Base-by-base conservation (phyloP, 1,140 invertebrate species). In the Eupristina koningsbergeri region DNA sequence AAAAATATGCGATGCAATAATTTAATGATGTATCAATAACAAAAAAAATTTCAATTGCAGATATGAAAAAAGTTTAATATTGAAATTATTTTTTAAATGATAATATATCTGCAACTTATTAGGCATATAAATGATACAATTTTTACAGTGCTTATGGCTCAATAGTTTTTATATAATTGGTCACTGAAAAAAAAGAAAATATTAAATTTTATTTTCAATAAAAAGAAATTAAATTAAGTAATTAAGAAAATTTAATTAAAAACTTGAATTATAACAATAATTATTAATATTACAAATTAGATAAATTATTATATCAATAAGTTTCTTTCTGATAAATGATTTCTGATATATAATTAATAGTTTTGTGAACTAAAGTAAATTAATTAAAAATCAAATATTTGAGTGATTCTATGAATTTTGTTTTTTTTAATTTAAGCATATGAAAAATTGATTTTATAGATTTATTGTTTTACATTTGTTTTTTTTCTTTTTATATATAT, bases 241-340 rank as follows among this genome's bases (percentile, higher is more conserved):
- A n/a, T n/a, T n/a, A n/a, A n/a, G n/a, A n/a, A n/a, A n/a, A n/a
- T n/a, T n/a, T 36, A 9, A 69, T 50, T 1, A 80, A 47, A 47
- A 61, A 82, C 67, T 81, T 19, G 77, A 77, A n/a, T 77, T 9
- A 53, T 17, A 19, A 77, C 67, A 83, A 67, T 73, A 67, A 39
- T 75, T 67, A 82, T 61, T 75, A 76, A 67, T 31, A 1, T 50
- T 83, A 77, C 34, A 11, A 76, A 76, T 17, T 77, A 77, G 61
- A 77, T 83, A 83, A 83, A 83, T 39, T 77, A 76, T 41, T 81
- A 63, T 22, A 64, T 69, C 69, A 77, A 77, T 76, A 83, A 34
- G 36, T 17, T 7, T 39, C 74, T 77, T 83, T 83, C 41, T 67
- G 19, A 58, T 64, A n/a, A 78, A 83, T 36, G 61, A 19, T 71